Percentiles rank a stretch among this genome's conserved stretches.
Evolutionary conservation across 2,888 invertebrate species (phyloP).

Genomic region (Melanostoma mellinum): DNA sequence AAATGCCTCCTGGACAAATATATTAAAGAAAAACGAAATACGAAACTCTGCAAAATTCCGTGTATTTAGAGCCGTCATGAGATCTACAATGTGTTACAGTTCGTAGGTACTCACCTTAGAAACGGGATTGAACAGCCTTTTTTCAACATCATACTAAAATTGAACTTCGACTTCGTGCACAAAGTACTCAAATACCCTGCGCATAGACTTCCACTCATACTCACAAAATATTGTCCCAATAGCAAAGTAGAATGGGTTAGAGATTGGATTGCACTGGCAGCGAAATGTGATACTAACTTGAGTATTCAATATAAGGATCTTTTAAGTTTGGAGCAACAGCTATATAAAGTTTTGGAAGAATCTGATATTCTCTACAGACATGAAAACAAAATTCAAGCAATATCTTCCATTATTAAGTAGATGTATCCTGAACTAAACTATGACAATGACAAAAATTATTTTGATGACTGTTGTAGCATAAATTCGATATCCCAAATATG

Average conservation of each 20-base stretch:
- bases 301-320: not conserved
- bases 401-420: not conserved
- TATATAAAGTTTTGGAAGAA: not conserved
- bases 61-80: not conserved
- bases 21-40: not conserved
- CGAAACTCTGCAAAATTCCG: not conserved
- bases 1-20: not conserved
- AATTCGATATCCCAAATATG: not conserved
- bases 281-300: not conserved
- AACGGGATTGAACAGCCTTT: not conserved
- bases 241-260: not conserved
- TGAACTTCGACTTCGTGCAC: not conserved
- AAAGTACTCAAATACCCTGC: not conserved
- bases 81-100: not conserved
- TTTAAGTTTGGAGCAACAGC: not conserved
- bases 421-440: not conserved
- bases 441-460: not conserved
- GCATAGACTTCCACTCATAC: not conserved
- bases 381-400: not conserved
- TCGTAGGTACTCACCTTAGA: not conserved
- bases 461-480: not conserved
- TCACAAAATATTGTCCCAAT: not conserved
- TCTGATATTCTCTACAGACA: not conserved
- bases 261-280: not conserved
- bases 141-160: not conserved